phyloP scores from a whole-genome alignment of 1,140 invertebrate genomes.

The Diuraphis noxia region DNA sequence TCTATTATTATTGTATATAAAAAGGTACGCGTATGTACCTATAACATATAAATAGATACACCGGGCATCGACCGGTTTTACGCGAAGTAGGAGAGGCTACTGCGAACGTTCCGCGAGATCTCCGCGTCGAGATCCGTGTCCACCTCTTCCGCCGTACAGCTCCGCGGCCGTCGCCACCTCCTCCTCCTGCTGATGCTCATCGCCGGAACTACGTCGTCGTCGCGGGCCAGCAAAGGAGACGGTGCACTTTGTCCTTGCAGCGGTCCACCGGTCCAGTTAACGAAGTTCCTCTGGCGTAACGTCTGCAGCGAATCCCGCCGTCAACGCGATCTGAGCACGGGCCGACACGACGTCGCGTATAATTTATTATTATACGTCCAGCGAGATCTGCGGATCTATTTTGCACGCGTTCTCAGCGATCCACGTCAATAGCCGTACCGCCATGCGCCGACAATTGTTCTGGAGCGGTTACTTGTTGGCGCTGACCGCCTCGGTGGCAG shows the following conservation, averaged over 20 bases:
- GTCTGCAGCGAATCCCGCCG: neutral
- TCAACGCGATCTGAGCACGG: neutral
- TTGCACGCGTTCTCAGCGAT: neutral
- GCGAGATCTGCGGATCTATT: neutral
- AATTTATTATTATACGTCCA: neutral
- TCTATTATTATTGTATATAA: too few relatives aligned
- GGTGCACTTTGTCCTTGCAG: neutral
- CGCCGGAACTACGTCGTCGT: neutral
- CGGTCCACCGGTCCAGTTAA: constrained; percentile 10
- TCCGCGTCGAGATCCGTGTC: neutral
- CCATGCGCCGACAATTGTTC: neutral
- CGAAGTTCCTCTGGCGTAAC: neutral
- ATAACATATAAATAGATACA: neutral
- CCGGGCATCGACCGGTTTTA: constrained; percentile 39
- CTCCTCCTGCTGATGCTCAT: neutral
- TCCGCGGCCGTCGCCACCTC: neutral
- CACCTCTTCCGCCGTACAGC: neutral
- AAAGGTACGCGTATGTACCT: neutral
- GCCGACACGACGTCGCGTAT: neutral
- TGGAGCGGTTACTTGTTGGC: neutral
- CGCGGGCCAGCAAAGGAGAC: neutral
- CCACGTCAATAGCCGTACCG: neutral
- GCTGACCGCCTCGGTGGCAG: neutral
- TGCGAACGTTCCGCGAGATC: neutral
- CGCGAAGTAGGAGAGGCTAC: constrained; percentile 35